Evolutionary conservation across 1,140 invertebrate genomes (phyloP).

Genomic region (Gyrodactylus salaris): DNA sequence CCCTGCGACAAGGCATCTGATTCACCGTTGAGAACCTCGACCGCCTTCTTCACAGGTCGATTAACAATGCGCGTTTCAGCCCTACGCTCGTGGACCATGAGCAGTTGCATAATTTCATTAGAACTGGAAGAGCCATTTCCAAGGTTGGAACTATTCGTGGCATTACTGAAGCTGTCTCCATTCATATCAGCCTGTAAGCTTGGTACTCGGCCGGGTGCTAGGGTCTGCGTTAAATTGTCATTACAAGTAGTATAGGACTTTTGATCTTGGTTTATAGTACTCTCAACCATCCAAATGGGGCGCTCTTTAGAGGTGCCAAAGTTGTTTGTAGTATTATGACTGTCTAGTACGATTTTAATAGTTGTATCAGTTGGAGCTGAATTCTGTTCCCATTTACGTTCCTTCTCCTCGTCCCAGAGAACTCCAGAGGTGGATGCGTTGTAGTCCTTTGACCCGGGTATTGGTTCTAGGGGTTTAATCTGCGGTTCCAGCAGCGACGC

Average conservation of each 20-base stretch:
- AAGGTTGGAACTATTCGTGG: neutral
- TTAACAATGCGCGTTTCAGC: too few species aligned
- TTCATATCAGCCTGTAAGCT: neutral
- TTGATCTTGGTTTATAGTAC: neutral
- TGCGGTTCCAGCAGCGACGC: neutral
- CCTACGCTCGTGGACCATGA: neutral
- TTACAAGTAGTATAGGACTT: neutral
- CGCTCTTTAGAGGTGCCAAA: neutral
- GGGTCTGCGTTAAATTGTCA: neutral
- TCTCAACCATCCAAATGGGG: neutral
- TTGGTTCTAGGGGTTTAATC: neutral
- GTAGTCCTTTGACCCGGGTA: neutral
- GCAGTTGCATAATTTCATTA: neutral
- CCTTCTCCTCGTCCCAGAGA: neutral
- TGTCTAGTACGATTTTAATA: neutral
- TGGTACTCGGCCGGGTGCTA: neutral
- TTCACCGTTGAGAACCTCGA: too few species aligned
- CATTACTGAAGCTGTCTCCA: neutral
- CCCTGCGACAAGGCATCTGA: neutral
- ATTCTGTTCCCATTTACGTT: neutral
- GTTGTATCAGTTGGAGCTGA: neutral
- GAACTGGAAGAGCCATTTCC: neutral
- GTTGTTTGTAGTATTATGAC: neutral
- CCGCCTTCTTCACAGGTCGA: too few species aligned
- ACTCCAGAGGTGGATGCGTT: neutral